phyloP scores from a whole-genome alignment of 2,888 invertebrate genomes.

The Colletes collaris region DNA sequence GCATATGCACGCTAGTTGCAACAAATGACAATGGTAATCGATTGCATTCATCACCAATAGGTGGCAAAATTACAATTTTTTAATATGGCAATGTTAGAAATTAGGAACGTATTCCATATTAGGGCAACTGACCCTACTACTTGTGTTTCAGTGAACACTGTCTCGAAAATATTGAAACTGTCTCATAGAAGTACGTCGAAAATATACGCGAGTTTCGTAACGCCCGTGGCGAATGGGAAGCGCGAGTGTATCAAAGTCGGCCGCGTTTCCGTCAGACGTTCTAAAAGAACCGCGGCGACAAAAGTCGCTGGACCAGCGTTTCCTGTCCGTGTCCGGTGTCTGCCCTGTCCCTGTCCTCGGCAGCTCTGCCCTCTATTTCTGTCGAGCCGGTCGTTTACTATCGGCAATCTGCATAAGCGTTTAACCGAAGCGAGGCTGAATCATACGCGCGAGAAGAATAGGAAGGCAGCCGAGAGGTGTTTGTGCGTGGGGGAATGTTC shows the following conservation, averaged over 20 bases:
- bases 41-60: no score
- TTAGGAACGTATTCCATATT: no score
- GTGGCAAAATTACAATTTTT: no score
- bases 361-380: slow-evolving; percentile 70
- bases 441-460: slow-evolving; percentile 73
- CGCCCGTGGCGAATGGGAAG: no score
- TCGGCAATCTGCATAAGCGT: slow-evolving; percentile 79
- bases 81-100: no score
- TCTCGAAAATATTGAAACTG: no score
- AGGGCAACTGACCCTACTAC: no score
- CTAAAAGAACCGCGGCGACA: slow-evolving; percentile 8
- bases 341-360: slow-evolving; percentile 32
- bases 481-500: slow-evolving; percentile 65
- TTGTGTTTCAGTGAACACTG: no score
- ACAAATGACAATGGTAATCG: no score
- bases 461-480: slow-evolving; percentile 64
- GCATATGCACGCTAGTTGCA: no score
- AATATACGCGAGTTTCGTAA: no score
- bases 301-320: slow-evolving; percentile 4
- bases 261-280: background rate
- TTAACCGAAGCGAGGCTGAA: slow-evolving; percentile 76
- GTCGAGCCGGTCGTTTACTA: slow-evolving; percentile 73
- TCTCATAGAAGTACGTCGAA: no score
- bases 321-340: slow-evolving; percentile 20
- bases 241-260: background rate